Evolutionary conservation across 2,113 vertebrate genomes (phyloP), one percentile per base, ranked within the genome.

Genomic region (Lepus timidus): DNA sequence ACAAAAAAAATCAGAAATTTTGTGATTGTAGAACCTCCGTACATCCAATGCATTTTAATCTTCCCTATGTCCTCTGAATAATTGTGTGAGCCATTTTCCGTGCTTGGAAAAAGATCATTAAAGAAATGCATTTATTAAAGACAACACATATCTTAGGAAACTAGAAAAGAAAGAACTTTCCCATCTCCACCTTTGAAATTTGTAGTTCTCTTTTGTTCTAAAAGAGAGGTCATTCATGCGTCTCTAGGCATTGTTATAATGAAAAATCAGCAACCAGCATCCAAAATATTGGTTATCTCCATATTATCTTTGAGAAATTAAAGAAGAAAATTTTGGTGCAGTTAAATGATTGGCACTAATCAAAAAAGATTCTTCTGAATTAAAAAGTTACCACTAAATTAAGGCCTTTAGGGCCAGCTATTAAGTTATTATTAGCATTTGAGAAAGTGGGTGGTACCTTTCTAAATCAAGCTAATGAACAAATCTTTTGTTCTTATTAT

Each of bases 391-490:
- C 29, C 55, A 78, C 25, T 76, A 83, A 92, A 83, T 61, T 79
- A 71, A 96, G 93, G 67, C 29, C 12, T 67, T 94, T 78, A 93
- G 95, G 58, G 85, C 52, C 65, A 95, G 25, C 71, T 92, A 73
- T 89, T 76, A 76, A 95, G 29, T 76, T 95, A 39, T 87, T 76
- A 80, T 93, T n/a, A 93, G 31, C 6, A 49, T 52, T 82, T 22
- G 90, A 68, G 39, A 88, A 88, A 44, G 71, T 89, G 31, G 23
- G 6, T 84, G 79, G 36, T 94, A 19, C 19, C 17, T 91, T 68
- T 85, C 27, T 80, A 96, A 97, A 87, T 96, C 9, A 91, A 91
- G 25, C n/a, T 95, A 88, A 95, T 91, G 31, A 95, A 64, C 12
- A 95, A 87, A 85, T 1, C 12, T 88, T 91, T 91, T 85, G 64